Conservation (phyloP, 2,113 vertebrate species). For the Varanus salvator region DNA sequence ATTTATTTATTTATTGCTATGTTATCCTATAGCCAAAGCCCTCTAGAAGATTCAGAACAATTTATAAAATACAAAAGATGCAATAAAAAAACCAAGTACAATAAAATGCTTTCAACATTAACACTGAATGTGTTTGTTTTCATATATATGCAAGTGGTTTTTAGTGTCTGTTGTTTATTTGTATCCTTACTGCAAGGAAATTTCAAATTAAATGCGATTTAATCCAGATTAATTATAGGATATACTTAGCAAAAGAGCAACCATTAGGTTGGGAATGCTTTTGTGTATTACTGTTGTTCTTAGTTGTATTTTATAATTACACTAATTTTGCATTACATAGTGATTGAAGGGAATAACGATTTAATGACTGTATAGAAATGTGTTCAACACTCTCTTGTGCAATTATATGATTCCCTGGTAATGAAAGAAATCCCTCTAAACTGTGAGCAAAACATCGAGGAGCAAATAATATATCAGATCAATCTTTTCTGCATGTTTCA, state of each 20-base stretch:
- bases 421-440: conserved; percentile 46
- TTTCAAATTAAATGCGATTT: background rate
- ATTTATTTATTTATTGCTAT: no score
- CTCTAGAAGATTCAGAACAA: no score
- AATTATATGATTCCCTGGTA: conserved; percentile 35
- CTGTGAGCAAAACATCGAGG: background rate
- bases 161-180: background rate
- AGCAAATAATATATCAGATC: background rate
- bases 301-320: conserved; percentile 60
- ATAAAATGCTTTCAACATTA: no score
- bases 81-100: no score
- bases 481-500: background rate
- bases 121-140: background rate
- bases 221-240: background rate
- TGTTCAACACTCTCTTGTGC: conserved; percentile 34
- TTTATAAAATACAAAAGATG: no score
- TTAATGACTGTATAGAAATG: conserved; percentile 55
- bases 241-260: background rate
- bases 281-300: conserved; percentile 33
- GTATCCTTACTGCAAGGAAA: no score
- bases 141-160: background rate
- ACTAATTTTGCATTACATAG: conserved; percentile 1
- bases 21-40: no score
- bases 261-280: background rate
- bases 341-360: background rate